Conservation (phyloP, 92 coral and sea anemone species). For the Porites rus region DNA sequence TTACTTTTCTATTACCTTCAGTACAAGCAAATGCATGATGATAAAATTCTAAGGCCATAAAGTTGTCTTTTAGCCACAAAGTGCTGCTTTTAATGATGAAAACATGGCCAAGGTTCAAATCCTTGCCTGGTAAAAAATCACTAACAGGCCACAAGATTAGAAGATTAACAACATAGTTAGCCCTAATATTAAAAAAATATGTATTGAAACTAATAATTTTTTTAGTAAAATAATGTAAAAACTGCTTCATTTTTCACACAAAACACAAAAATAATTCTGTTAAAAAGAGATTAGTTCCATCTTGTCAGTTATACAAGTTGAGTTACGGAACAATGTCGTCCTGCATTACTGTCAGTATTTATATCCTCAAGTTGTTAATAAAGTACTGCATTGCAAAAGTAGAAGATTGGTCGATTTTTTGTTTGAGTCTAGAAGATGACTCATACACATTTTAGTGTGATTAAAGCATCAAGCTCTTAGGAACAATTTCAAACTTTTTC, state of each 20-base stretch:
- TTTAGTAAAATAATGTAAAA: neutral
- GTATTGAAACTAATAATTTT: neutral
- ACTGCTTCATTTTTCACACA: neutral
- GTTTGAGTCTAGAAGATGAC: neutral
- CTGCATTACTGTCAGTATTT: neutral
- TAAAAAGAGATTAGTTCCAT: no score
- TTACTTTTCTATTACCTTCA: no score
- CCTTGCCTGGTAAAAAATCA: neutral
- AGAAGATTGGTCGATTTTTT: neutral
- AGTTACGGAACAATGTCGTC: neutral
- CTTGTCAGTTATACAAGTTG: neutral
- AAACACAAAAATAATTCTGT: neutral
- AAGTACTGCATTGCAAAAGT: neutral
- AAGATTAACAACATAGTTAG: constrained; percentile 6
- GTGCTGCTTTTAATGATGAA: constrained; percentile 36
- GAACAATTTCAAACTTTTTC: no score
- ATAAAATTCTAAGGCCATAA: neutral
- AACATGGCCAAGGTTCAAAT: neutral
- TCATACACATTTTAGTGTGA: no score
- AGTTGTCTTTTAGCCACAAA: constrained; percentile 3
- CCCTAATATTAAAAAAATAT: neutral
- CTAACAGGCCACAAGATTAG: neutral
- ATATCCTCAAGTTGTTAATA: no score
- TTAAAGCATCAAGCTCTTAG: no score
- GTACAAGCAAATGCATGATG: neutral